Percentiles rank a stretch among this genome's conserved stretches.
Evolutionary conservation across 2,113 vertebrate genomes (phyloP).

Genomic region (Macquaria australasica): DNA sequence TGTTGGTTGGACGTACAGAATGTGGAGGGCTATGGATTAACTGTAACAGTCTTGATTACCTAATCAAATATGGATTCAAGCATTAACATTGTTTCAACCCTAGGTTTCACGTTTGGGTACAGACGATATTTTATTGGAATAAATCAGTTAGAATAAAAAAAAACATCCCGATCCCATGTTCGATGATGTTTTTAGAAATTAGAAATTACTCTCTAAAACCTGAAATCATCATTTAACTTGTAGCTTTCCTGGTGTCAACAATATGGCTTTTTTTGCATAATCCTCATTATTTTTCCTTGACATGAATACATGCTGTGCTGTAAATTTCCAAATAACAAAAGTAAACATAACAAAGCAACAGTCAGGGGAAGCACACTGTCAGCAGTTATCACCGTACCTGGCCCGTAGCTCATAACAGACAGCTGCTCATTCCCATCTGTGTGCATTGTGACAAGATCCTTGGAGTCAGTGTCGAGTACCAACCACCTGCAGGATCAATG

Average conservation of each 20-base stretch:
- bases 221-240: not conserved
- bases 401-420: constrained; percentile 94
- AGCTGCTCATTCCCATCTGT: constrained; percentile 98
- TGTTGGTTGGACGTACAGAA: too few species aligned
- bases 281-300: too few species aligned
- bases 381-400: constrained; percentile 85
- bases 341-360: not conserved
- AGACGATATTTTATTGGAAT: too few species aligned
- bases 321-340: not conserved
- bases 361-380: not conserved
- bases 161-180: not conserved
- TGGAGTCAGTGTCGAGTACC: constrained; percentile 97
- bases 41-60: too few species aligned
- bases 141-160: not conserved
- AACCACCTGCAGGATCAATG: constrained; percentile 90
- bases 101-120: too few species aligned
- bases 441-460: constrained; percentile 97
- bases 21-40: too few species aligned
- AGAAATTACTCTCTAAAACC: not conserved
- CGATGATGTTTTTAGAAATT: not conserved
- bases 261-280: not conserved
- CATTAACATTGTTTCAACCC: too few species aligned
- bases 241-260: not conserved
- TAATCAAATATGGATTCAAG: too few species aligned
- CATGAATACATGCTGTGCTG: not conserved